A percentile compares a stretch with the other conserved stretches of the same genome.
These are phyloP conservation scores for Prosopocoilus inquinatus DNA, from an alignment of 2,888 invertebrate species.

Conservation along the genomic window DNA sequence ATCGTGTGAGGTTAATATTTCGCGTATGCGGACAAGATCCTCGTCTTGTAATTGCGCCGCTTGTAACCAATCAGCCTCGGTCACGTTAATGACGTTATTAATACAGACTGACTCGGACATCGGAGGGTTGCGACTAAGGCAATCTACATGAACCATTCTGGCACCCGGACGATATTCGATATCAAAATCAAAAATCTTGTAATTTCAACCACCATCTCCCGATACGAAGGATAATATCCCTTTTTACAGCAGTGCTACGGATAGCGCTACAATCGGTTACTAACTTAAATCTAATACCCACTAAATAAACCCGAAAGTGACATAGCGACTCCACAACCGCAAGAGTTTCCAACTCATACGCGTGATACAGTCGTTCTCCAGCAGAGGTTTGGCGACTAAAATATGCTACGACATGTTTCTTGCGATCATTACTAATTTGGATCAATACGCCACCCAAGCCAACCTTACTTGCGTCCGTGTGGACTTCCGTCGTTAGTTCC, in stretches of 20 bases:
- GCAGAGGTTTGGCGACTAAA: conserved; percentile 35
- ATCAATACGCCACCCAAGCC: conserved; percentile 34
- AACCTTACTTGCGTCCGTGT: conserved; percentile 32
- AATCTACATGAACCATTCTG: conserved; percentile 35
- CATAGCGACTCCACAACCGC: conserved; percentile 38
- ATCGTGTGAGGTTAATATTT: background rate
- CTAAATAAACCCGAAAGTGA: conserved; percentile 39
- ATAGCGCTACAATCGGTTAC: conserved; percentile 41
- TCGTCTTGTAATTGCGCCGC: conserved; percentile 11
- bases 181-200: conserved; percentile 33
- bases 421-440: conserved; percentile 29
- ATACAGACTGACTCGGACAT: too few species aligned
- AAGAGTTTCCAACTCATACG: conserved; percentile 42
- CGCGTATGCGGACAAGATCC: background rate
- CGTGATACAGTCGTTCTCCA: conserved; percentile 36
- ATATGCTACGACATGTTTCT: conserved; percentile 36
- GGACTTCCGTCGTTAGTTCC: conserved; percentile 22
- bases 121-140: conserved; percentile 31
- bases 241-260: conserved; percentile 37
- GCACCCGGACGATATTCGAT: conserved; percentile 33
- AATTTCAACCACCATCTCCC: conserved; percentile 38
- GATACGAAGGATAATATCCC: conserved; percentile 34
- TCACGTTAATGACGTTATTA: conserved; percentile 34
- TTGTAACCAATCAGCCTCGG: conserved; percentile 37
- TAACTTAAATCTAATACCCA: conserved; percentile 36